These are phyloP conservation scores for Drosophila insularis DNA, from an alignment of 1,140 invertebrate genomes.

Conservation along the genomic window DNA sequence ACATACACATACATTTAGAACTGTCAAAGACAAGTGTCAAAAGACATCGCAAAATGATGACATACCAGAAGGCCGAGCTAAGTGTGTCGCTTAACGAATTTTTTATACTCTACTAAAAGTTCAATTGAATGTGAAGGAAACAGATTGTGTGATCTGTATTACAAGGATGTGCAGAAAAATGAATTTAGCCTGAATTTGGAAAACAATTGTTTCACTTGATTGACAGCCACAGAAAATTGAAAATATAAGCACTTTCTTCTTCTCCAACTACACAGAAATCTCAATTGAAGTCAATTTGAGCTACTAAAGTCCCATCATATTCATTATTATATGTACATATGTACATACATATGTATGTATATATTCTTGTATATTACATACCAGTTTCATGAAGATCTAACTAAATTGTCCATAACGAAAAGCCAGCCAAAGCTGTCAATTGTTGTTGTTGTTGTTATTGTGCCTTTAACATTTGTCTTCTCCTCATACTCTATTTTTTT, in stretches of 20 bases:
- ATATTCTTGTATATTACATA: neutral
- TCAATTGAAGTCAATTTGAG: neutral
- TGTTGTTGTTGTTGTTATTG: neutral
- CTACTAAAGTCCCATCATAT: neutral
- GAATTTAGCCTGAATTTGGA: too few species aligned
- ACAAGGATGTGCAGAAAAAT: too few species aligned
- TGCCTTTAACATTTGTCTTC: too few species aligned
- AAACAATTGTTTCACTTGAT: too few species aligned
- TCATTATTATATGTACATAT: too few species aligned
- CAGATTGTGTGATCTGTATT: too few species aligned
- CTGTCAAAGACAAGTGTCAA: slow-evolving; percentile 67
- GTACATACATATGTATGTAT: neutral
- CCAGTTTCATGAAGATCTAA: slow-evolving; percentile 2
- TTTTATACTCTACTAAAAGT: too few species aligned
- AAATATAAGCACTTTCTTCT: neutral
- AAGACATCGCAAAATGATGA: slow-evolving; percentile 5
- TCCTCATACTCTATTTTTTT: too few species aligned
- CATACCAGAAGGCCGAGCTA: neutral
- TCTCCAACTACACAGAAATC: neutral
- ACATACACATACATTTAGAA: slow-evolving; percentile 63
- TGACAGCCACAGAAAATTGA: neutral
- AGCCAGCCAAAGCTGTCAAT: neutral
- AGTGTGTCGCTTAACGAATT: too few species aligned
- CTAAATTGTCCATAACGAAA: slow-evolving; percentile 5
- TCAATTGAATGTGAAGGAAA: too few species aligned